These are phyloP conservation scores for Eustalomyia histrio DNA, from an alignment of 2,888 invertebrate species.

Conservation along the genomic window DNA sequence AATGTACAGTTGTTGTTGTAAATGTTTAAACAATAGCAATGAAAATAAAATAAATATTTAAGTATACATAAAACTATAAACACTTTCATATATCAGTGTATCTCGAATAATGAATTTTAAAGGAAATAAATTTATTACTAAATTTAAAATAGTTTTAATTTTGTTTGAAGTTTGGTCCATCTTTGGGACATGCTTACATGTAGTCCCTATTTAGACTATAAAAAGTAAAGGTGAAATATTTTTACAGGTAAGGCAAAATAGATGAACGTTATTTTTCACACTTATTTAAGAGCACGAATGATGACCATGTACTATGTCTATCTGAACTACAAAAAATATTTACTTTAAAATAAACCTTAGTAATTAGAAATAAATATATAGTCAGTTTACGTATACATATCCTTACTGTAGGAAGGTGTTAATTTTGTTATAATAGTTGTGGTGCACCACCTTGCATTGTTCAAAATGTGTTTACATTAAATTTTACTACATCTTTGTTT, in stretches of 20 bases:
- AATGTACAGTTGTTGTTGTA: not conserved
- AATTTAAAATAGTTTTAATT: too few species aligned
- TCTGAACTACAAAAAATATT: not conserved
- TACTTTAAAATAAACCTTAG: not conserved
- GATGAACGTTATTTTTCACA: conserved; percentile 29
- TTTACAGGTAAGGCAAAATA: conserved; percentile 6
- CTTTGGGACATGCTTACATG: too few species aligned
- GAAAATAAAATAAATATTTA: conserved; percentile 33
- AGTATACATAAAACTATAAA: not conserved
- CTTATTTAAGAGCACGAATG: not conserved
- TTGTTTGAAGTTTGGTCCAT: too few species aligned
- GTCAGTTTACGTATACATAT: not conserved
- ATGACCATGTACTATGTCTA: not conserved
- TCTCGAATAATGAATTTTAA: too few species aligned
- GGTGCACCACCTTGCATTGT: conserved; percentile 35
- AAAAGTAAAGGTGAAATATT: conserved; percentile 2
- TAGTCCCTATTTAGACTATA: not conserved
- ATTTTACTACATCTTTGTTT: not conserved
- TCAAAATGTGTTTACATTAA: conserved; percentile 5
- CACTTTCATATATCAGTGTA: too few species aligned
- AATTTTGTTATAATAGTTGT: conserved; percentile 38
- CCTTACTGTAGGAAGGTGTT: conserved; percentile 38
- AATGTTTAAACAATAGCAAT: conserved; percentile 19
- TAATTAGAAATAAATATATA: conserved; percentile 15
- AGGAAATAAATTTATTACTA: too few species aligned